phyloP scores from a whole-genome alignment of 2,113 vertebrate genomes.

The Cromileptes altivelis region DNA sequence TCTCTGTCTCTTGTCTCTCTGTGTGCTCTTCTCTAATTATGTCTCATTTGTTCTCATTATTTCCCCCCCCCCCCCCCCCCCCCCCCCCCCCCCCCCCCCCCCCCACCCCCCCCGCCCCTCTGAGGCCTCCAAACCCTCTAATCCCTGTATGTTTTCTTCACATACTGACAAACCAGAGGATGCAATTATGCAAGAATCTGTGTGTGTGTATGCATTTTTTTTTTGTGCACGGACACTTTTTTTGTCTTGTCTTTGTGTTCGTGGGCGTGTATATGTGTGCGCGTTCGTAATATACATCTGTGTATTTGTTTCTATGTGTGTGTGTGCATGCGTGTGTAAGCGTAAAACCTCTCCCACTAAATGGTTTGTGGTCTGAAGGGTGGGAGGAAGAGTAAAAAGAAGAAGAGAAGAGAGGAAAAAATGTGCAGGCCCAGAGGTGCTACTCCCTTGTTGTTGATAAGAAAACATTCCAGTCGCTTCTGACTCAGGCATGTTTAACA shows the following conservation, averaged over 20 bases:
- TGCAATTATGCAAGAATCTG: slow-evolving; percentile 57
- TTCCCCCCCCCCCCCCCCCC: not conserved
- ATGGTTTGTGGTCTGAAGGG: slow-evolving; percentile 41
- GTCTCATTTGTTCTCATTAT: slow-evolving; percentile 24
- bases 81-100: not conserved
- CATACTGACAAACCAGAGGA: slow-evolving; percentile 60
- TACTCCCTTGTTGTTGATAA: slow-evolving; percentile 39
- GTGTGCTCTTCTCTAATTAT: slow-evolving; percentile 25
- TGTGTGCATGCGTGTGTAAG: not conserved
- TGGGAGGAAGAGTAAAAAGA: not conserved
- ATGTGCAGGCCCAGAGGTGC: not conserved
- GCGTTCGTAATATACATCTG: slow-evolving; percentile 1
- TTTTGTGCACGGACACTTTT: not conserved
- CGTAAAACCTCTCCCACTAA: slow-evolving; percentile 17
- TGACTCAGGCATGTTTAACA: not conserved
- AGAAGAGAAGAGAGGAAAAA: not conserved
- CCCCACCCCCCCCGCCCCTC: not conserved
- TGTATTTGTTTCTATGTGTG: slow-evolving; percentile 8
- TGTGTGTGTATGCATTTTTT: slow-evolving; percentile 16
- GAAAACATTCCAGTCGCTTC: not conserved
- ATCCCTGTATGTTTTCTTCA: slow-evolving; percentile 52
- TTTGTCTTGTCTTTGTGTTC: not conserved
- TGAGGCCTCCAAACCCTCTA: slow-evolving; percentile 28
- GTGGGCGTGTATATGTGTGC: not conserved
- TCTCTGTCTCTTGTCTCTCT: slow-evolving; percentile 24